Evolutionary conservation across 2,888 invertebrate genomes (phyloP), one percentile per base, ranked within the genome.

Genomic region (Flabesymbios commensalis): DNA sequence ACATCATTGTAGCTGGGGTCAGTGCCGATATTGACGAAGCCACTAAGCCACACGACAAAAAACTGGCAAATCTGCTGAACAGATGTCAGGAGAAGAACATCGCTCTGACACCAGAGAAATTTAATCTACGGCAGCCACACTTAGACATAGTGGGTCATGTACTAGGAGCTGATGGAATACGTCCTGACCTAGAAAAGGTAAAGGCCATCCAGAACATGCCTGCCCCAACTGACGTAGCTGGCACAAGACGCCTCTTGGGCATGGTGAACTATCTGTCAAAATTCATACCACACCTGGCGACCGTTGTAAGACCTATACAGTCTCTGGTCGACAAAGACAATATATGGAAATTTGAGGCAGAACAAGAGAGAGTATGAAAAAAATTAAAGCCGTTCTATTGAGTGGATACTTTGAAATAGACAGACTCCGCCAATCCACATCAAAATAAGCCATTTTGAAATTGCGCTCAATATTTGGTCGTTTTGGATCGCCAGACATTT

Each of bases 61-160:
- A 64, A 17, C 45, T 68, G 24, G 14, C 22, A 17, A 29, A 32
- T 22, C 42, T 71, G 17, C 29, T 71, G 17, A 55, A 63, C 19
- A 31, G 61, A 42, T 56, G 59, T 31, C 36, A 59, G 17, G 61
- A 69, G 26, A 32, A 48, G 36, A 26, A 32, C 31, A 17, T 65
- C n/a, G 53, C 45, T 22, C 39, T 64, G 19, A 64, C 57, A 42
- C 26, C 4, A n/a, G 1, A 28, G 31, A 64, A 71, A 42, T 33
- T 70, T 33, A 54, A 61, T 28, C 53, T 65, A 7, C 47, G 56
- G 33, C 33, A 29, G 19, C 42, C 39, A 19, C 58, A 63, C 54
- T 58, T 69, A 2, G 32, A 49, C 5, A 67, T 60, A 43, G 48
- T 69, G 53, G 67, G 69, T 29, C 63, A 69, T 42, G 49, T 67